phyloP scores from a whole-genome alignment of 2,113 vertebrate species.

The Sylvietta virens region DNA sequence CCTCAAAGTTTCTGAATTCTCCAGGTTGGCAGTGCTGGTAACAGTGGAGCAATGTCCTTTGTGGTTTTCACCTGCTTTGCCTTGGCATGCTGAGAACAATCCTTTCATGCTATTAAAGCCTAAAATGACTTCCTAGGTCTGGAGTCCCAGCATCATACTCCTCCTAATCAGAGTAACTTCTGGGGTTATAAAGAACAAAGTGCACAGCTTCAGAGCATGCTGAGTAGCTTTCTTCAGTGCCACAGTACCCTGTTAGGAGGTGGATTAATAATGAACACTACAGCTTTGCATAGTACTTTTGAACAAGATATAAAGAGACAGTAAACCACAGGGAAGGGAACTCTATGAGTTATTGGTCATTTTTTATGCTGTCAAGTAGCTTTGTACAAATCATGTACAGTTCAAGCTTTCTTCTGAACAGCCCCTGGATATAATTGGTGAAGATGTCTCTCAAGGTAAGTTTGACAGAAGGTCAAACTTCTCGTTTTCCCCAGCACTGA shows the following conservation, averaged over 20 bases:
- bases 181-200: background rate
- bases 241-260: background rate
- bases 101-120: background rate
- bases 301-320: background rate
- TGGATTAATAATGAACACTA: background rate
- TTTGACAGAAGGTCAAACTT: slow-evolving; percentile 66
- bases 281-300: background rate
- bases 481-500: slow-evolving; percentile 56
- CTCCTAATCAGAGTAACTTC: background rate
- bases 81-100: background rate
- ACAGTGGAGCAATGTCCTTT: background rate
- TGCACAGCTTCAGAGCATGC: background rate
- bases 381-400: background rate
- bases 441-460: slow-evolving; percentile 39
- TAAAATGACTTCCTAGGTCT: background rate
- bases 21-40: background rate
- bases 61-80: background rate
- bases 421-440: slow-evolving; percentile 12
- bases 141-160: background rate
- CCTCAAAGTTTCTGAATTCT: background rate
- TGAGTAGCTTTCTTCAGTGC: background rate
- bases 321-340: background rate
- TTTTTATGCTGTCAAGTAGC: slow-evolving; percentile 16
- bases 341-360: background rate
- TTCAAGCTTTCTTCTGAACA: background rate